Evolutionary conservation across 2,888 invertebrate species (phyloP), one percentile per base, ranked within the genome.

Genomic region (Caenorhabditis angaria): DNA sequence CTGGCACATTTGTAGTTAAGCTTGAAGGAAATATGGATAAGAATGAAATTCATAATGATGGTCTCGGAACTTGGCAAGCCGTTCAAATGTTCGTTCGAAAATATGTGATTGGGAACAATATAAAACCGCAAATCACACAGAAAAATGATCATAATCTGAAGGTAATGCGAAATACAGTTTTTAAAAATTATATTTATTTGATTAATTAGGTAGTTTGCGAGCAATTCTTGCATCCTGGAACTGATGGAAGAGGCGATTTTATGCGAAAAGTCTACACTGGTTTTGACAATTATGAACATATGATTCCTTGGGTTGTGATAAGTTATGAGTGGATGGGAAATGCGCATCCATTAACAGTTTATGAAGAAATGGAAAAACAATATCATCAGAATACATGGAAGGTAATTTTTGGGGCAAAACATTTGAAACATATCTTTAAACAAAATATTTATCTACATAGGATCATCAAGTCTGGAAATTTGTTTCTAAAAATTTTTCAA

Each of bases 271-370:
- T 77, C 25, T 78, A 74, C 32, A 76, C 76, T 32, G 78, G 78
- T 74, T 70, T 66, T 57, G 56, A 74, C 58, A 70, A 63, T 14
- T 60, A 65, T 22, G 69, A 69, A 57, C 69, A 66, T 41, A 65
- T 68, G 66, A 74, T 69, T 48, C 64, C 65, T 24, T 67, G 60
- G 28, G 71, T 67, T 4, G 68, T 79, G 18, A 76, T 79, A 59
- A 65, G 70, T 41, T 79, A 79, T 66, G 79, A 76, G 63, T 79
- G 79, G 79, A 68, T 66, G 57, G 79, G 79, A 35, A 62, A 61
- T 47, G 70, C 79, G 1, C 79, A 79, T 65, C 75, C 79, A 41
- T 41, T 79, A 20, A 66, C 76, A n/a, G 70, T 79, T 41, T 64
- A 67, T 50, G 67, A 72, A 28, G 65, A 67, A 35, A 12, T 28